Evolutionary conservation across 2,113 vertebrate genomes (phyloP).

Genomic region (Phaethon lepturus): DNA sequence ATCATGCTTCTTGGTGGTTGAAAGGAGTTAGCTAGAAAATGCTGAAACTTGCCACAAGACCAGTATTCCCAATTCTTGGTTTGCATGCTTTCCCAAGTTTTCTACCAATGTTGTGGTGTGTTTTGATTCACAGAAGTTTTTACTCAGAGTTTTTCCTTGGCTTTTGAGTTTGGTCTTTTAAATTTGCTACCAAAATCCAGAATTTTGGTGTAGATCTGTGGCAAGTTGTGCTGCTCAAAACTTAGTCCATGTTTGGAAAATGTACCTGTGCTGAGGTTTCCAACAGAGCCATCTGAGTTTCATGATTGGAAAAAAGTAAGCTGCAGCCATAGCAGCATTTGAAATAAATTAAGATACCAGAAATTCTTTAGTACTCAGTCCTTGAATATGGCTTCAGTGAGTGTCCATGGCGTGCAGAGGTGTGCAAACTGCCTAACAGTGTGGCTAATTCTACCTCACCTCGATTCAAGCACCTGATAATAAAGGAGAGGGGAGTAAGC

Average conservation of each 20-base stretch:
- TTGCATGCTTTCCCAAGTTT: background rate
- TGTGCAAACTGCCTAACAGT: background rate
- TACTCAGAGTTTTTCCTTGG: background rate
- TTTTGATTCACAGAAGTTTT: background rate
- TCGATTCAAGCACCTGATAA: accelerated
- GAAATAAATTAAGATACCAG: background rate
- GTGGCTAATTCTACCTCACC: background rate
- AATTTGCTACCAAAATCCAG: background rate
- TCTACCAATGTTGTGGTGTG: background rate
- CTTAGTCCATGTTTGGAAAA: background rate
- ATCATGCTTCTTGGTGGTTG: background rate
- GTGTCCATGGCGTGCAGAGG: background rate
- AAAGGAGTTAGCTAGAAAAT: background rate
- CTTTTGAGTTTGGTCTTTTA: background rate
- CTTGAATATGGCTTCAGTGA: background rate
- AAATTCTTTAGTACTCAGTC: background rate
- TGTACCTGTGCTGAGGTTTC: background rate
- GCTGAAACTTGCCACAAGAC: background rate
- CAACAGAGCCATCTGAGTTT: background rate
- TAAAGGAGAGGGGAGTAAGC: background rate
- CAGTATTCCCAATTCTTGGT: background rate
- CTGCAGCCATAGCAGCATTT: background rate
- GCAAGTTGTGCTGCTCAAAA: background rate
- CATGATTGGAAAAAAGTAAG: background rate
- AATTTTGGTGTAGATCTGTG: background rate